Conservation (phyloP, 30 jellyfish, hydroid and myxozoan species). For the Aurelia aurita region DNA sequence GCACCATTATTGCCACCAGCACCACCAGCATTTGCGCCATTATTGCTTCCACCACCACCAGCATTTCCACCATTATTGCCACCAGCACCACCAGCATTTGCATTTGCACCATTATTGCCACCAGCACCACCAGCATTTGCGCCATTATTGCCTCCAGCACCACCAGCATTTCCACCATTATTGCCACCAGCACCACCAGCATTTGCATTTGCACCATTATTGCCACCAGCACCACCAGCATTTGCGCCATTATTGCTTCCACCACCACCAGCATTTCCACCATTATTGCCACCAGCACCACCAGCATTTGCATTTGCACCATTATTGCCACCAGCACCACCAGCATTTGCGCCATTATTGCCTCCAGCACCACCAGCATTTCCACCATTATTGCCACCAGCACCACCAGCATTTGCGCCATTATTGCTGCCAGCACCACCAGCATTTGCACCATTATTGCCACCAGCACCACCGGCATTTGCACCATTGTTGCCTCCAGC, state of each 20-base stretch:
- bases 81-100: neutral
- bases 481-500: no score
- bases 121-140: slow-evolving; percentile 43
- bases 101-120: neutral
- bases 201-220: neutral
- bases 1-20: slow-evolving; percentile 40
- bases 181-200: slow-evolving; percentile 30
- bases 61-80: no score
- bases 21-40: slow-evolving; percentile 34
- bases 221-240: slow-evolving; percentile 4
- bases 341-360: neutral
- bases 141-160: neutral
- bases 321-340: neutral
- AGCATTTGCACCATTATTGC: neutral
- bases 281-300: neutral
- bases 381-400: neutral
- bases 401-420: neutral
- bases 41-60: slow-evolving; percentile 12
- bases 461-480: no score
- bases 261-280: slow-evolving; percentile 7
- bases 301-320: neutral
- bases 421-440: neutral
- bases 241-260: neutral
- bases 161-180: slow-evolving; percentile 22
- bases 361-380: neutral